Conservation (phyloP, 1,140 invertebrate genomes). For the Nebria ingens region DNA sequence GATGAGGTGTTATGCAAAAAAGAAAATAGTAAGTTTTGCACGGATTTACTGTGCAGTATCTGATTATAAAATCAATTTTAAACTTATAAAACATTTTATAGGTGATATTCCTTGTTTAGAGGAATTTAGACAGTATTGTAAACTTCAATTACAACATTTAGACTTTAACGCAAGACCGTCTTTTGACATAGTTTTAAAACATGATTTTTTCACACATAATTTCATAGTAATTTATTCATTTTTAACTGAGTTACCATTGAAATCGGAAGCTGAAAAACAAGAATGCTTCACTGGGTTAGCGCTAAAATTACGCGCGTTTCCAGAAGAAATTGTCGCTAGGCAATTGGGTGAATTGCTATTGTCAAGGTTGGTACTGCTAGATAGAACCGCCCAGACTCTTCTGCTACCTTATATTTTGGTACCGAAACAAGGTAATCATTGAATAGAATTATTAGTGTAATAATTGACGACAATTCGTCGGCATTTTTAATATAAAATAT, state of each 20-base stretch:
- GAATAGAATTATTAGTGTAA: background rate
- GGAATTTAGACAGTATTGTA: conserved; percentile 58
- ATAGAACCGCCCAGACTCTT: conserved; percentile 61
- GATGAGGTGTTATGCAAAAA: conserved; percentile 57
- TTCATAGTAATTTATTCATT: conserved; percentile 74
- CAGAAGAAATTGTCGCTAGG: conserved; percentile 65
- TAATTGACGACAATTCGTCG: background rate
- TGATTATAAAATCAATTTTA: too few relatives aligned
- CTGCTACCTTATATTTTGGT: conserved; percentile 64
- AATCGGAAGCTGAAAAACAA: conserved; percentile 60
- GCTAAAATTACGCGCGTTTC: conserved; percentile 52
- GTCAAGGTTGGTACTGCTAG: conserved; percentile 70
- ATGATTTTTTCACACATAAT: conserved; percentile 70
- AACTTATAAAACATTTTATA: conserved; percentile 31
- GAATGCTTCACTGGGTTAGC: conserved; percentile 61
- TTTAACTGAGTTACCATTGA: conserved; percentile 67
- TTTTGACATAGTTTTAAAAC: conserved; percentile 50
- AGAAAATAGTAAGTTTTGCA: conserved; percentile 40
- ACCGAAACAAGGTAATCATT: conserved; percentile 46
- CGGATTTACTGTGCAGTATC: too few relatives aligned
- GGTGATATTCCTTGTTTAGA: conserved; percentile 52
- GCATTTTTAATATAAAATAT: conserved; percentile 14
- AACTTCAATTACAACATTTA: conserved; percentile 48
- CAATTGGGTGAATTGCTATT: conserved; percentile 63
- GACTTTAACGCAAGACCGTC: conserved; percentile 47